Conservation (phyloP, 2,888 invertebrate species). For the Andrena bicolor region DNA sequence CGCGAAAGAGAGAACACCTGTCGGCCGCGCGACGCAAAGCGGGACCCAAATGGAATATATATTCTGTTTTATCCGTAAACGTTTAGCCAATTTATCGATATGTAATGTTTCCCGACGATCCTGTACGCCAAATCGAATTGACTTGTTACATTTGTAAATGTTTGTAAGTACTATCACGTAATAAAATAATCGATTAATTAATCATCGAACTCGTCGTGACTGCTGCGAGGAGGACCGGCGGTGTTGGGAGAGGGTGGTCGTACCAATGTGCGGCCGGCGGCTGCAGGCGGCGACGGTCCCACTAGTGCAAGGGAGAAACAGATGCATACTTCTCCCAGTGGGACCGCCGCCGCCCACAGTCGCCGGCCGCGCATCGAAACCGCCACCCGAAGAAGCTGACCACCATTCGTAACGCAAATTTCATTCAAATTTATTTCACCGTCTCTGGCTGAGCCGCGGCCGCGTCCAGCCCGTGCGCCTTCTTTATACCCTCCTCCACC, state of each 20-base stretch:
- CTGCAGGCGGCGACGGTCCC: too few species aligned
- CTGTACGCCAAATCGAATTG: conserved; percentile 83
- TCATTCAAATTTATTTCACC: neutral
- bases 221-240: too few species aligned
- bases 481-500: conserved; percentile 88
- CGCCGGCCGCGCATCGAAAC: too few species aligned
- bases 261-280: too few species aligned
- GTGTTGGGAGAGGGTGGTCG: too few species aligned
- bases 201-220: conserved; percentile 66
- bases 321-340: too few species aligned
- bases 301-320: too few species aligned
- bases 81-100: conserved; percentile 70
- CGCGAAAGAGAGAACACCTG: conserved; percentile 23
- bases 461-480: conserved; percentile 88
- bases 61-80: conserved; percentile 57
- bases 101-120: conserved; percentile 79
- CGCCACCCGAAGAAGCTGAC: neutral
- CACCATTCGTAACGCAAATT: neutral
- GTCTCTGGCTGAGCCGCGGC: neutral
- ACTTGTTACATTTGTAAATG: conserved; percentile 84
- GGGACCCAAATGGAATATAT: conserved; percentile 34
- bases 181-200: conserved; percentile 81
- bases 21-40: conserved; percentile 38
- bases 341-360: too few species aligned
- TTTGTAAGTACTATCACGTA: conserved; percentile 82